Conservation (phyloP, 1,140 invertebrate species). For the Drosophila guanche region DNA sequence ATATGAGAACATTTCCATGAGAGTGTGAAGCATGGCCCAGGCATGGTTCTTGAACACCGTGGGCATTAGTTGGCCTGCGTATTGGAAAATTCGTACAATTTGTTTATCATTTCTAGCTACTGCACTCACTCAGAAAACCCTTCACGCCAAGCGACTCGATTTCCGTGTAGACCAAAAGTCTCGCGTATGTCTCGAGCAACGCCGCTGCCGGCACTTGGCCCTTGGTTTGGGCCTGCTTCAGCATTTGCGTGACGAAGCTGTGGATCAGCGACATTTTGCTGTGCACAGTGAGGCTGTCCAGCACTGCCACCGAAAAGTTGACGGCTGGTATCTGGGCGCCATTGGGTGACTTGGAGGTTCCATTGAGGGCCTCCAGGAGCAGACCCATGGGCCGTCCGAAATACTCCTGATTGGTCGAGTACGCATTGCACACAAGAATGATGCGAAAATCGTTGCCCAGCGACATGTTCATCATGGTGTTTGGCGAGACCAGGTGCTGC, state of each 20-base stretch:
- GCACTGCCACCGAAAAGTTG: conserved; percentile 94
- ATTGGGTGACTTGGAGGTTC: conserved; percentile 87
- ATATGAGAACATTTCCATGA: conserved; percentile 98
- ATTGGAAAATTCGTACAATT: conserved; percentile 1
- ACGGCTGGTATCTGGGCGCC: conserved; percentile 86
- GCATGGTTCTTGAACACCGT: conserved; percentile 96
- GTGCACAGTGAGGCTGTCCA: conserved; percentile 98
- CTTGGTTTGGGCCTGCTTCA: conserved; percentile 87
- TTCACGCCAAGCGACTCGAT: conserved; percentile 98
- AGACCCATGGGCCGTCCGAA: conserved; percentile 94
- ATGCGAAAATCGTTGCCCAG: conserved; percentile 94
- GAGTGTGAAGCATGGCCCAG: conserved; percentile 96
- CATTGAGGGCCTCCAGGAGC: conserved; percentile 94
- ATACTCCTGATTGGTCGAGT: conserved; percentile 94
- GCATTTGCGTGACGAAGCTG: conserved; percentile 81
- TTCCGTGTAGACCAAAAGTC: conserved; percentile 97
- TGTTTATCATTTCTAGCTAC: not conserved
- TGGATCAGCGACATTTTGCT: conserved; percentile 99
- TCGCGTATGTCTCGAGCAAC: conserved; percentile 96
- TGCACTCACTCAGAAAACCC: conserved; percentile 94
- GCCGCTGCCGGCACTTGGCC: conserved; percentile 93
- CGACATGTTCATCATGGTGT: conserved; percentile 86
- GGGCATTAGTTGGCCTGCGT: conserved; percentile 92
- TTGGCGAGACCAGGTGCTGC: conserved; percentile 91
- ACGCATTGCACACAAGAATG: conserved; percentile 96